Conservation (phyloP, 2,797 vertebrate genomes). For the Bryconaethiops microstoma region DNA sequence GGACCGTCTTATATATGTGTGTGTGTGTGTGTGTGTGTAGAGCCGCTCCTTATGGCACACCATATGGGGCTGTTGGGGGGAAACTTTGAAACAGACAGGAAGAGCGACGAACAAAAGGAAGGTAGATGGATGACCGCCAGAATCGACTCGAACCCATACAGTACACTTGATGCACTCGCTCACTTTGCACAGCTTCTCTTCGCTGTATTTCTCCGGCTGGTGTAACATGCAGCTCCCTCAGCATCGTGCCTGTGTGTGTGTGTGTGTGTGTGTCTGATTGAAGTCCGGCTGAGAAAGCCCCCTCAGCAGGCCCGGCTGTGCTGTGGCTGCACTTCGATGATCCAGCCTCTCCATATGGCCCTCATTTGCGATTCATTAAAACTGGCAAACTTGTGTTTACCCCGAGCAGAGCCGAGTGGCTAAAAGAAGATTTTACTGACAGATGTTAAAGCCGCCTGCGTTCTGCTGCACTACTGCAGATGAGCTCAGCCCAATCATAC, state of each 20-base stretch:
- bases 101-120: conserved; percentile 53
- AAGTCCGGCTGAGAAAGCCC: conserved; percentile 45
- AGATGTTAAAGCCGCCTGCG: conserved; percentile 51
- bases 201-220: conserved; percentile 9
- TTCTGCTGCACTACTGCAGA: conserved; percentile 11
- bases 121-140: conserved; percentile 52
- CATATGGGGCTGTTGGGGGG: conserved; percentile 53
- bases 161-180: conserved; percentile 3
- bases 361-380: conserved; percentile 64
- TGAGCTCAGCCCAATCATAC: neutral
- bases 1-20: conserved; percentile 76
- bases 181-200: neutral
- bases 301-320: conserved; percentile 29
- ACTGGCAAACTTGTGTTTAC: conserved; percentile 53
- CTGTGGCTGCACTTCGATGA: conserved; percentile 42
- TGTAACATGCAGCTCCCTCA: conserved; percentile 24
- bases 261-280: conserved; percentile 17
- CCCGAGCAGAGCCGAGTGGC: conserved; percentile 50
- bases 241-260: conserved; percentile 21
- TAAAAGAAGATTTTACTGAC: conserved; percentile 53
- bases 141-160: conserved; percentile 2
- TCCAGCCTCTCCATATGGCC: conserved; percentile 61
- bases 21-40: conserved; percentile 14
- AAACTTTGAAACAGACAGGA: conserved; percentile 43
- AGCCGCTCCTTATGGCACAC: conserved; percentile 53